Conservation (phyloP, 1,140 invertebrate genomes). For the Pogonomyrmex barbatus region DNA sequence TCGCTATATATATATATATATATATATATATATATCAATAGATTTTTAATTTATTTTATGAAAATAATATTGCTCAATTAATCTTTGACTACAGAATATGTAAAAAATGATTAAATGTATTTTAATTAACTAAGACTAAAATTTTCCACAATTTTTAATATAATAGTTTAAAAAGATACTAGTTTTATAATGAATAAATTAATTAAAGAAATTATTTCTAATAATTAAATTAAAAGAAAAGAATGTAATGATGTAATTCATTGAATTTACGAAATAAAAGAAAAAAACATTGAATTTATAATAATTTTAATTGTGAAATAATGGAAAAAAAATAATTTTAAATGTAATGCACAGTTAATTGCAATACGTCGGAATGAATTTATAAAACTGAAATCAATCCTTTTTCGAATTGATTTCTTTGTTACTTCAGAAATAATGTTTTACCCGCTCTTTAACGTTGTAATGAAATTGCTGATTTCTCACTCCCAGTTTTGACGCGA, state of each 20-base stretch:
- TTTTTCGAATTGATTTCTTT: neutral
- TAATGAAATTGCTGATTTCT: constrained; percentile 14
- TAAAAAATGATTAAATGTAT: neutral
- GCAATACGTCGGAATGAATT: neutral
- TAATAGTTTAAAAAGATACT: neutral
- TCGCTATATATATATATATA: neutral
- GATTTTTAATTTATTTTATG: neutral
- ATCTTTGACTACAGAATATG: neutral
- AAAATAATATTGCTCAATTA: neutral
- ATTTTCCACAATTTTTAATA: neutral
- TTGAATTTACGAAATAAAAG: neutral
- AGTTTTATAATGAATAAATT: neutral
- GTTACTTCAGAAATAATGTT: neutral
- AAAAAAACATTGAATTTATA: neutral
- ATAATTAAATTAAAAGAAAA: neutral
- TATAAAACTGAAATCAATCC: neutral
- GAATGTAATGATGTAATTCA: neutral
- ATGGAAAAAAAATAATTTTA: neutral
- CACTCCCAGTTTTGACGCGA: neutral
- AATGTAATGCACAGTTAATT: neutral
- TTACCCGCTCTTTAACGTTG: neutral
- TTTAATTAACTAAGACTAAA: constrained; percentile 5
- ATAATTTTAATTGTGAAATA: neutral
- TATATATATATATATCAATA: neutral
- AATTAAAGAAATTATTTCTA: neutral